Percentiles rank a stretch among this genome's conserved stretches.
Evolutionary conservation across 2,113 vertebrate species (phyloP).

Genomic region (Hyperoodon ampullatus): DNA sequence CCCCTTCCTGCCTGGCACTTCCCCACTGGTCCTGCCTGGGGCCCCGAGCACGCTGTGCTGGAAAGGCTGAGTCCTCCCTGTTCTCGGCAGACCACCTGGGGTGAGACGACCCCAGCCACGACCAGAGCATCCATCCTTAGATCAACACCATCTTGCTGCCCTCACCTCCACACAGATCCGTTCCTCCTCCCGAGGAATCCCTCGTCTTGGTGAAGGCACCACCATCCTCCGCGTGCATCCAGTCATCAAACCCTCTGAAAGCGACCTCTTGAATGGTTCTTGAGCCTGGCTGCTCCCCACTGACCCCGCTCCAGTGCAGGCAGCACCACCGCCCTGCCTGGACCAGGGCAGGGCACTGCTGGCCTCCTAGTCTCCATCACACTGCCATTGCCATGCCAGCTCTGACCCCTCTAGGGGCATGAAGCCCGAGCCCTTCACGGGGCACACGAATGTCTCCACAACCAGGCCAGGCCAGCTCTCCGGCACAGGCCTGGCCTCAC

Average conservation of each 20-base stretch:
- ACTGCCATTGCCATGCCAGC: not conserved
- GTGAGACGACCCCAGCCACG: accelerated
- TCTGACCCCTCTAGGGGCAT: not conserved
- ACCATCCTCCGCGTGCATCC: accelerated
- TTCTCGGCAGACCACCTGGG: not conserved
- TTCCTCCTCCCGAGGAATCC: not conserved
- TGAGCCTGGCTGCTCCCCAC: not conserved
- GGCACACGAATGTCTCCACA: accelerated
- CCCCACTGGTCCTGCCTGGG: no score
- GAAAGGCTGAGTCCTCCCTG: not conserved
- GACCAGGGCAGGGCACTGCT: no score
- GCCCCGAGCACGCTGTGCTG: no score
- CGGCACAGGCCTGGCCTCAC: not conserved
- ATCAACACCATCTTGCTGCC: not conserved
- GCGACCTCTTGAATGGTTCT: not conserved
- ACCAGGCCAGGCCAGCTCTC: not conserved
- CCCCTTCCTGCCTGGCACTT: not conserved
- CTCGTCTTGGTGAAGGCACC: not conserved
- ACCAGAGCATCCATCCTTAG: not conserved
- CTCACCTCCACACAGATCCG: not conserved
- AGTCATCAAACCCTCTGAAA: not conserved
- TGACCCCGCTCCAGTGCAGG: accelerated
- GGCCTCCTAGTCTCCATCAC: not conserved
- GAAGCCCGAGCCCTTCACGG: not conserved
- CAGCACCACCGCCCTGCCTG: not conserved